These are phyloP conservation scores for Archips xylosteana DNA, from an alignment of 2,888 invertebrate species.

Conservation along the genomic window DNA sequence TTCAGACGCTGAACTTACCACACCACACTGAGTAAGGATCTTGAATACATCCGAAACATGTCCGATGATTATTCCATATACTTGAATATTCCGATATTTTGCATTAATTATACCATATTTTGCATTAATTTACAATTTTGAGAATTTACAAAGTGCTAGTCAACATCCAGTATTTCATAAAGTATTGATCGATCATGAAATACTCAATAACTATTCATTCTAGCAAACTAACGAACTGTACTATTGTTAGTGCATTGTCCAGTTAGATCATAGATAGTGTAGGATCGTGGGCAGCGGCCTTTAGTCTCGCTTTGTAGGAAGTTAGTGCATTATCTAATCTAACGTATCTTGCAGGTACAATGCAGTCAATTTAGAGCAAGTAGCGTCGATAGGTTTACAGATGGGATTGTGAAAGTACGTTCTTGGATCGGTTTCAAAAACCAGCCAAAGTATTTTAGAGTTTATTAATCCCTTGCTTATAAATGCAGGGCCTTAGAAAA, in stretches of 20 bases:
- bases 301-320: conserved; percentile 30
- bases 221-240: conserved; percentile 24
- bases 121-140: too few species aligned
- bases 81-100: too few species aligned
- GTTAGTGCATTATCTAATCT: conserved; percentile 36
- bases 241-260: not conserved
- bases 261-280: conserved; percentile 6
- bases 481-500: too few species aligned
- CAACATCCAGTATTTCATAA: not conserved
- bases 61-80: too few species aligned
- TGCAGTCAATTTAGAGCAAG: conserved; percentile 20
- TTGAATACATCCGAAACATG: too few species aligned
- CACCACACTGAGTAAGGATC: too few species aligned
- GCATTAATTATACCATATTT: too few species aligned
- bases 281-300: conserved; percentile 20
- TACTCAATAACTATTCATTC: conserved; percentile 3
- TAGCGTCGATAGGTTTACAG: conserved; percentile 5
- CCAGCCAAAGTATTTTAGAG: not conserved
- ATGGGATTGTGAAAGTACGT: not conserved
- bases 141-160: not conserved
- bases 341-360: conserved; percentile 10
- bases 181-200: conserved; percentile 10
- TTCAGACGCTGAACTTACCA: too few species aligned
- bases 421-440: not conserved
- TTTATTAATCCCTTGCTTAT: too few species aligned